These are phyloP conservation scores for Dioctria rufipes DNA, from an alignment of 2,888 invertebrate species.

Conservation along the genomic window DNA sequence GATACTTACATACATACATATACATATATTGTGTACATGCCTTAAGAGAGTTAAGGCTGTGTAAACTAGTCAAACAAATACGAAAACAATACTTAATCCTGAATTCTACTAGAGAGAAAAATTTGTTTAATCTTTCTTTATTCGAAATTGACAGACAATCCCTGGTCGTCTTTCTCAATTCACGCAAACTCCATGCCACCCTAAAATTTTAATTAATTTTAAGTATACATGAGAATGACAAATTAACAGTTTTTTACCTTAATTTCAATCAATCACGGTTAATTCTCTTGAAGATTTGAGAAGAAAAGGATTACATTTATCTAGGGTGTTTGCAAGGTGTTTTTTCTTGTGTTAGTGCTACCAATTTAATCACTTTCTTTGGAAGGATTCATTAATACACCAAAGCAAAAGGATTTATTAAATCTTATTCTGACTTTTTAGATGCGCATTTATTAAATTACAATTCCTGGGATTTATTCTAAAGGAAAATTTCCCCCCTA, in stretches of 20 bases:
- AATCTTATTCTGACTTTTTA: not conserved
- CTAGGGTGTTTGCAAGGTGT: not conserved
- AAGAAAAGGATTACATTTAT: conserved; percentile 25
- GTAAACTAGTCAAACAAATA: too few species aligned
- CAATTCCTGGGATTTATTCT: not conserved
- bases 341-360: not conserved
- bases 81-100: too few species aligned
- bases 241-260: conserved; percentile 20
- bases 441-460: conserved; percentile 16
- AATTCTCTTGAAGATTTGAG: not conserved
- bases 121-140: too few species aligned
- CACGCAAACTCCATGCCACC: not conserved
- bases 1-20: too few species aligned
- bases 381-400: not conserved
- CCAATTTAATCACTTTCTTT: conserved; percentile 9
- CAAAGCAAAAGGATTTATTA: not conserved
- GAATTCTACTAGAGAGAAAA: too few species aligned
- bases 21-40: too few species aligned
- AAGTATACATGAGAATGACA: conserved; percentile 2
- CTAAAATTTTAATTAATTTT: conserved; percentile 16
- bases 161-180: too few species aligned
- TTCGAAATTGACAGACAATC: too few species aligned
- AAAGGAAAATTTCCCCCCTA: not conserved
- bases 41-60: too few species aligned
- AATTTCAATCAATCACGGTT: conserved; percentile 36